Evolutionary conservation across 2,888 invertebrate species (phyloP).

Genomic region (Suillia variegata): DNA sequence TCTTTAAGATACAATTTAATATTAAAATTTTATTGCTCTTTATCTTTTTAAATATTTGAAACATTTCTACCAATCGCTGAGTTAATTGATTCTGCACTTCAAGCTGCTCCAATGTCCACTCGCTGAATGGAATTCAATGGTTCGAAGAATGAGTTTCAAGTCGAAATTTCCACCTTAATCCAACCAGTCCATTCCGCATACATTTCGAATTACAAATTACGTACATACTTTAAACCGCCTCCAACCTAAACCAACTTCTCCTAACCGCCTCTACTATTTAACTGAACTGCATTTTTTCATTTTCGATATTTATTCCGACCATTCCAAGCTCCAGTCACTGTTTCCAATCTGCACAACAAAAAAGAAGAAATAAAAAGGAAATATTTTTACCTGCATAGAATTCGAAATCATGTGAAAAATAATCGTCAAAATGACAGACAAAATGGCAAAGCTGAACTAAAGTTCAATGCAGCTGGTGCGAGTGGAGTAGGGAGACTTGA

Average conservation of each 20-base stretch:
- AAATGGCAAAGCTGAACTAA: not conserved
- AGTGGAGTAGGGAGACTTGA: not conserved
- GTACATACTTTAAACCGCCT: not conserved
- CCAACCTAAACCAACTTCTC: not conserved
- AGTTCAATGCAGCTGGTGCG: too few relatives aligned
- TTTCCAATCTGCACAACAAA: too few relatives aligned
- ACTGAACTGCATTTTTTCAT: conserved; percentile 31
- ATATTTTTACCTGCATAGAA: conserved; percentile 47
- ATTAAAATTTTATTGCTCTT: too few relatives aligned
- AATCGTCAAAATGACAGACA: conserved; percentile 20
- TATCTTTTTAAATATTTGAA: too few relatives aligned
- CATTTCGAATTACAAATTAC: not conserved
- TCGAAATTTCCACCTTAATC: not conserved
- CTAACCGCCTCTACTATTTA: not conserved
- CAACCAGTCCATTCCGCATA: too few relatives aligned
- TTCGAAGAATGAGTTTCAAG: not conserved
- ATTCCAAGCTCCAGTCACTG: too few relatives aligned
- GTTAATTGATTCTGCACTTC: too few relatives aligned
- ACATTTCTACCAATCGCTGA: too few relatives aligned
- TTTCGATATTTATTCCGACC: too few relatives aligned
- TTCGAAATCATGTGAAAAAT: conserved; percentile 38
- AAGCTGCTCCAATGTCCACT: not conserved
- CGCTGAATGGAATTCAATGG: not conserved
- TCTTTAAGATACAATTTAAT: too few relatives aligned
- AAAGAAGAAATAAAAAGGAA: too few relatives aligned